phyloP scores from a whole-genome alignment of 2,797 vertebrate genomes.

The Chaunax sp. region DNA sequence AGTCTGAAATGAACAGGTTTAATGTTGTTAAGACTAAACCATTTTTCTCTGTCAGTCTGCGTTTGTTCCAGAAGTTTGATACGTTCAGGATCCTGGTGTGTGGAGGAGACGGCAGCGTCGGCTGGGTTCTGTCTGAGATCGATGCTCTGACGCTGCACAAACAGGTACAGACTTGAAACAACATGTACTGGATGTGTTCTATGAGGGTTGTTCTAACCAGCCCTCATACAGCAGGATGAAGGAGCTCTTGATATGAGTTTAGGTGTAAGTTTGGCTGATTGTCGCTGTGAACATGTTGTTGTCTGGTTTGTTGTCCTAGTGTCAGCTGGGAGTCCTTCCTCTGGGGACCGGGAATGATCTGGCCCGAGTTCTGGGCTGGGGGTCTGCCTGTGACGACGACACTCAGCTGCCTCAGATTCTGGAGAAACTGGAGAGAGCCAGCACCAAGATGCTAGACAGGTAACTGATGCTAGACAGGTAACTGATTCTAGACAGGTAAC shows the following conservation, averaged over 20 bases:
- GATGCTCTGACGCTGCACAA: conserved; percentile 95
- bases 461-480: conserved; percentile 84
- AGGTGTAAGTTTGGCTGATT: no score
- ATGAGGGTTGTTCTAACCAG: no score
- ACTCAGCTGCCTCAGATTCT: conserved; percentile 95
- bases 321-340: conserved; percentile 95
- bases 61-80: conserved; percentile 97
- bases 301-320: conserved; percentile 75
- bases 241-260: no score
- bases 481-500: background rate
- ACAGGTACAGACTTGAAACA: conserved; percentile 74
- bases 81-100: conserved; percentile 98
- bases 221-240: no score
- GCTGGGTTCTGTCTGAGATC: conserved; percentile 98
- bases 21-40: background rate
- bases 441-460: conserved; percentile 97
- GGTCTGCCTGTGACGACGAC: conserved; percentile 96
- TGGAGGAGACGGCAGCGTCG: conserved; percentile 96
- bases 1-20: background rate
- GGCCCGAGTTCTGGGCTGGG: conserved; percentile 96
- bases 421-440: conserved; percentile 96
- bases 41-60: conserved; percentile 81
- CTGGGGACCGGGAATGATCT: conserved; percentile 96
- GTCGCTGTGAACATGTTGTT: no score
- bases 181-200: no score